Percentiles rank a stretch among this genome's conserved stretches.
phyloP scores from a whole-genome alignment of 2,888 invertebrate species.

The Drosophila mimetica region DNA sequence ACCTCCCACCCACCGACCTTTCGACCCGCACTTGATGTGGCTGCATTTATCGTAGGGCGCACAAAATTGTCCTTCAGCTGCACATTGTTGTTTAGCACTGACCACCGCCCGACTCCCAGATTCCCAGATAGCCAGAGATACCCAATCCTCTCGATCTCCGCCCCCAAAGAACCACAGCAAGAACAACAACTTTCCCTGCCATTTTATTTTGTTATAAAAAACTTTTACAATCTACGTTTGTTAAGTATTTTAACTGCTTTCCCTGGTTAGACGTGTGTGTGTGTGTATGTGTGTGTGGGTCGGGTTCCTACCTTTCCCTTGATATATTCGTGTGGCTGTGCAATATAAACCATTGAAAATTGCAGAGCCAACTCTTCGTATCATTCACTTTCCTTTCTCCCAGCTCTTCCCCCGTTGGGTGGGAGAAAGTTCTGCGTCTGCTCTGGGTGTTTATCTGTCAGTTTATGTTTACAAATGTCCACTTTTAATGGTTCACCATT shows the following conservation, averaged over 20 bases:
- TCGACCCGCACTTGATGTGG: slow-evolving; percentile 41
- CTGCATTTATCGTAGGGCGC: slow-evolving; percentile 42
- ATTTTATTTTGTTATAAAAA: slow-evolving; percentile 73
- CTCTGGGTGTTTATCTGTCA: slow-evolving; percentile 78
- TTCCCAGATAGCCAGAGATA: background rate
- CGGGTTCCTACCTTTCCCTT: background rate
- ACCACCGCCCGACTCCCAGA: slow-evolving; percentile 6
- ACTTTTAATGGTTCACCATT: slow-evolving; percentile 77
- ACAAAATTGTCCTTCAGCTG: slow-evolving; percentile 64
- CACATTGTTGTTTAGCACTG: slow-evolving; percentile 45
- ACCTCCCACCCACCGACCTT: background rate
- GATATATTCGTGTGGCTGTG: slow-evolving; percentile 38
- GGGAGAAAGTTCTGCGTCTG: slow-evolving; percentile 59
- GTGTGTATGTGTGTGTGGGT: slow-evolving; percentile 1
- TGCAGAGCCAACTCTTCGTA: slow-evolving; percentile 66
- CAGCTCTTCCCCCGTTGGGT: background rate
- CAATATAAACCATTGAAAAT: slow-evolving; percentile 77
- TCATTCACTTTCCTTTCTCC: background rate
- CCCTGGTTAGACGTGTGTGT: slow-evolving; percentile 35
- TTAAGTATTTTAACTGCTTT: slow-evolving; percentile 81
- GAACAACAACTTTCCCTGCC: slow-evolving; percentile 47
- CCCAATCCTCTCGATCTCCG: slow-evolving; percentile 21
- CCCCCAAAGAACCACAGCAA: slow-evolving; percentile 49
- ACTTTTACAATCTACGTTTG: slow-evolving; percentile 80
- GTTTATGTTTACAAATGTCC: slow-evolving; percentile 80